phyloP scores from a whole-genome alignment of 1,140 invertebrate genomes.

The Triops longicaudatus region DNA sequence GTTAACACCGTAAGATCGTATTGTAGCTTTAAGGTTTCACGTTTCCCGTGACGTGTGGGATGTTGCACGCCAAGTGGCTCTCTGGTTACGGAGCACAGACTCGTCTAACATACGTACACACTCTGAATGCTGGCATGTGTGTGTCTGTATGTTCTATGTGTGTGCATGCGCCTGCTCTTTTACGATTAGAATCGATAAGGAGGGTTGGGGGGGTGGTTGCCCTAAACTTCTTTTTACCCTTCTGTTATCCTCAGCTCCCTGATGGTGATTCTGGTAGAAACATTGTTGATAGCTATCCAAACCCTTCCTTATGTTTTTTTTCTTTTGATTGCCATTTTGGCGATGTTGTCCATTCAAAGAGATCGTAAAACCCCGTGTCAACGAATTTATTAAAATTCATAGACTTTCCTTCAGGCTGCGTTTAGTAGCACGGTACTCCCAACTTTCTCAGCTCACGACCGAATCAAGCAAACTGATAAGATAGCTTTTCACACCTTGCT shows the following conservation, averaged over 20 bases:
- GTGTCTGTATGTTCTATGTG: background rate
- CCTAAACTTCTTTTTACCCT: background rate
- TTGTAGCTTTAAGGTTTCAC: background rate
- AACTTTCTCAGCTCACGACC: background rate
- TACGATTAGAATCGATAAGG: background rate
- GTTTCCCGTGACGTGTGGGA: background rate
- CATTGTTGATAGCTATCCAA: background rate
- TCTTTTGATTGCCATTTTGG: too few relatives aligned
- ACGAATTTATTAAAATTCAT: slow-evolving; percentile 4
- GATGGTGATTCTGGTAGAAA: background rate
- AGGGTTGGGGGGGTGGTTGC: too few relatives aligned
- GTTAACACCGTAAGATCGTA: background rate
- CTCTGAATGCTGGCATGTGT: background rate
- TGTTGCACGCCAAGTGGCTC: slow-evolving; percentile 13
- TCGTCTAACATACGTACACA: background rate
- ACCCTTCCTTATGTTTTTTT: background rate
- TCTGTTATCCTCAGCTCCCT: background rate
- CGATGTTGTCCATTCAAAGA: background rate
- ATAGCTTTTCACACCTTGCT: too few relatives aligned
- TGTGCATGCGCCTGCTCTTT: background rate
- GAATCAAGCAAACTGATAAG: background rate
- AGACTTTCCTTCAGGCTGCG: background rate
- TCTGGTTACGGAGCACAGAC: background rate
- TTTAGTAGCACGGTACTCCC: background rate
- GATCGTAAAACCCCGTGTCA: background rate